These are phyloP conservation scores for Geotria australis DNA, from an alignment of 2,797 vertebrate genomes.

Conservation along the genomic window DNA sequence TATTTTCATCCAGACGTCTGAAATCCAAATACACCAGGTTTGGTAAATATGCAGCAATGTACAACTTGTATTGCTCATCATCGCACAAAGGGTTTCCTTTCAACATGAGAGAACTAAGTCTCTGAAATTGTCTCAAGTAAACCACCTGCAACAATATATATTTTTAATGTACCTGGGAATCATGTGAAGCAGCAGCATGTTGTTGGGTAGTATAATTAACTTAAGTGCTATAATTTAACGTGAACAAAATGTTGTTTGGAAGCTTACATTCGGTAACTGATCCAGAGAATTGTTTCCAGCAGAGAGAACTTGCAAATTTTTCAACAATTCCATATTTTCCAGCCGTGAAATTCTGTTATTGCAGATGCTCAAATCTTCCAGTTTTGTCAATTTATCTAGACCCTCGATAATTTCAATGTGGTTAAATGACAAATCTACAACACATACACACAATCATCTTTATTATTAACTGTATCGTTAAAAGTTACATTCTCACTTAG, in stretches of 20 bases:
- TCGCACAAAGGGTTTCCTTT: conserved; percentile 31
- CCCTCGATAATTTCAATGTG: conserved; percentile 50
- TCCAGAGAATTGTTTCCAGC: conserved; percentile 36
- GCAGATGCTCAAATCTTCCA: conserved; percentile 45
- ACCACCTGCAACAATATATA: conserved; percentile 15
- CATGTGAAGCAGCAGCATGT: too few species aligned
- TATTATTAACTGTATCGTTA: not conserved
- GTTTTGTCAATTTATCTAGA: conserved; percentile 27
- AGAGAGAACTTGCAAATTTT: conserved; percentile 31
- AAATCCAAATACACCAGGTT: conserved; percentile 37
- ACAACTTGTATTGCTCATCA: conserved; percentile 16
- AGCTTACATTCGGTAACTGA: conserved; percentile 30
- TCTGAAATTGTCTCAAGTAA: conserved; percentile 34
- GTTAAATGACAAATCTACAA: conserved; percentile 67
- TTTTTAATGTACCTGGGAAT: too few species aligned
- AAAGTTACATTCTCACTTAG: not conserved
- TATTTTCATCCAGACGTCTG: conserved; percentile 16
- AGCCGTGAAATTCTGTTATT: conserved; percentile 42
- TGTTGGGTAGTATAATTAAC: too few species aligned
- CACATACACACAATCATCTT: not conserved
- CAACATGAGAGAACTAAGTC: conserved; percentile 24
- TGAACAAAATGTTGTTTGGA: conserved; percentile 1
- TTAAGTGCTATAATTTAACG: not conserved
- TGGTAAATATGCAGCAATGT: conserved; percentile 31
- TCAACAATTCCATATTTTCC: conserved; percentile 34